Evolutionary conservation across 2,888 invertebrate species (phyloP).

Genomic region (Lasioglossum marginatum): DNA sequence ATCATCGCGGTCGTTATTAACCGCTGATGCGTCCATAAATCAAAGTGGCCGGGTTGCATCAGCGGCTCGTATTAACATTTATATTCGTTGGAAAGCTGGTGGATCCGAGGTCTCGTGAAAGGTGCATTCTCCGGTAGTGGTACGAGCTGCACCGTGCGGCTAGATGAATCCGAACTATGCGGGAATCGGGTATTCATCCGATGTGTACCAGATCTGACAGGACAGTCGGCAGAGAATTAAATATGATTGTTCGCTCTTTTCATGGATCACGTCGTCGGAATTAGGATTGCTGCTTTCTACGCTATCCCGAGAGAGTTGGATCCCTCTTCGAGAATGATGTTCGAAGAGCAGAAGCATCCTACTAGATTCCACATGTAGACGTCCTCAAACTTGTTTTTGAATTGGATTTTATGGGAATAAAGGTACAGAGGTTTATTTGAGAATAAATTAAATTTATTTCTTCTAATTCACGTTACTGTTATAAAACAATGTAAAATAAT

Average conservation of each 20-base stretch:
- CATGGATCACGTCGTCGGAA: background rate
- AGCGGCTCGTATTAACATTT: slow-evolving; percentile 42
- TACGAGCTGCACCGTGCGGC: slow-evolving; percentile 8
- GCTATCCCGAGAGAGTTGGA: background rate
- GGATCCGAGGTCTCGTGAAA: slow-evolving; percentile 39
- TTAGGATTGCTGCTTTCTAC: background rate
- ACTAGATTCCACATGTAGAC: too few relatives aligned
- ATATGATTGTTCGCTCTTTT: slow-evolving; percentile 17
- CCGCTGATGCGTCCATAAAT: slow-evolving; percentile 36
- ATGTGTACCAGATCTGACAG: slow-evolving; percentile 1
- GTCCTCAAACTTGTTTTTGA: too few relatives aligned
- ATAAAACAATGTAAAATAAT: too few relatives aligned
- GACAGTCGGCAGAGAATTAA: slow-evolving; percentile 12
- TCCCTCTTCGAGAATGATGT: background rate
- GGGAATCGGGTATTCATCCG: slow-evolving; percentile 14
- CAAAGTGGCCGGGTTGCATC: slow-evolving; percentile 39
- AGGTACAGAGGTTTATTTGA: too few relatives aligned
- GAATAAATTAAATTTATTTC: too few relatives aligned
- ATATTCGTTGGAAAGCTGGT: slow-evolving; percentile 23
- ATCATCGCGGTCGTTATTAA: slow-evolving; percentile 40
- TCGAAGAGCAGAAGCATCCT: background rate
- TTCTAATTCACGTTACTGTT: too few relatives aligned
- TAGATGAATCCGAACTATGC: slow-evolving; percentile 15
- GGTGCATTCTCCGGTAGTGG: slow-evolving; percentile 32
- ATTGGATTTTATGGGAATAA: too few relatives aligned